Conservation (phyloP, 2,888 invertebrate species). For the Drosophila monieri region DNA sequence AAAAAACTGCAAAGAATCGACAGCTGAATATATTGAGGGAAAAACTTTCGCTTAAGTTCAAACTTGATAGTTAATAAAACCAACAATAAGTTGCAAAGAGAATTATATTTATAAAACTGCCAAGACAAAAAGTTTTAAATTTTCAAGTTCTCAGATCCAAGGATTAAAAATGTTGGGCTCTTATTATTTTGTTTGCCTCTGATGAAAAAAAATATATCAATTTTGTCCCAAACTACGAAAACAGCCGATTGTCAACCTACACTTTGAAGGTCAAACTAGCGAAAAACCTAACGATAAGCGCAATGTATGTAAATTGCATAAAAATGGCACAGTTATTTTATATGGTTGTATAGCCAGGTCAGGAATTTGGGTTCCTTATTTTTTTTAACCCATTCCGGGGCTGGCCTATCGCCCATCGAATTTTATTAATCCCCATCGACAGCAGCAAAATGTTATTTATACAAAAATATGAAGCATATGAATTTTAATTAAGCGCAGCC, state of each 20-base stretch:
- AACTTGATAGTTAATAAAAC: slow-evolving; percentile 46
- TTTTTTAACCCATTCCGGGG: background rate
- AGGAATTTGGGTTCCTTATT: background rate
- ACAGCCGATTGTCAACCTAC: no score
- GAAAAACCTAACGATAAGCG: background rate
- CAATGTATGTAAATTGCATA: slow-evolving; percentile 1
- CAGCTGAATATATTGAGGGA: slow-evolving; percentile 61
- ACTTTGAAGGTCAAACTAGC: background rate
- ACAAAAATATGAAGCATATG: slow-evolving; percentile 46
- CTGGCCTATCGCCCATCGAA: slow-evolving; percentile 27
- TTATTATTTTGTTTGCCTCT: no score
- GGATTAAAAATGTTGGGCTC: no score
- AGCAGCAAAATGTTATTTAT: slow-evolving; percentile 43
- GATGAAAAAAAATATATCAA: no score
- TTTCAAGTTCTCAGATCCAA: background rate
- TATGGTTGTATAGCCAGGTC: background rate
- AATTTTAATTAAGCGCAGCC: slow-evolving; percentile 61
- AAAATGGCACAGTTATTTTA: slow-evolving; percentile 22
- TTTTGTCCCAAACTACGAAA: no score
- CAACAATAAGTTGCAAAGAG: background rate
- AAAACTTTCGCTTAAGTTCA: slow-evolving; percentile 61
- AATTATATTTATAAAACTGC: background rate
- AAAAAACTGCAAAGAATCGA: slow-evolving; percentile 38
- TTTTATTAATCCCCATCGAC: slow-evolving; percentile 41
- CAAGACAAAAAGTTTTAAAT: background rate